Percentiles rank a stretch among this genome's conserved stretches.
Conservation (phyloP, 2,113 vertebrate species). For the Oncorhynchus keta region DNA sequence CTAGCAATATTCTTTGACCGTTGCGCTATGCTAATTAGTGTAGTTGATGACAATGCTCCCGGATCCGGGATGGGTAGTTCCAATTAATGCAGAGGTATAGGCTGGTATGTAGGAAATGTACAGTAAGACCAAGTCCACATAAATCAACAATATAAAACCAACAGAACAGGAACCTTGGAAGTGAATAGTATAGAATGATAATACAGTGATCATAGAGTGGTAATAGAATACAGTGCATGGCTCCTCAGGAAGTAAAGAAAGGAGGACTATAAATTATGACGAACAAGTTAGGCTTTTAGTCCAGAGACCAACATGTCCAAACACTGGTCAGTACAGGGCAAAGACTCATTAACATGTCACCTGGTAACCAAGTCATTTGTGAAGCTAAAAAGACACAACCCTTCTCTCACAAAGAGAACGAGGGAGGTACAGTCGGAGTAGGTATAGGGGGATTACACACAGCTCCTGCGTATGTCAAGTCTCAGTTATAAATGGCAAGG, state of each 20-base stretch:
- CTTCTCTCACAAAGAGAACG: not conserved
- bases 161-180: too few species aligned
- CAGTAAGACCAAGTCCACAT: not conserved
- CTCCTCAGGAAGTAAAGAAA: too few species aligned
- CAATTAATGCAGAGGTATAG: too few species aligned
- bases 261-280: too few species aligned
- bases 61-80: too few species aligned
- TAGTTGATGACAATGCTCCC: too few species aligned
- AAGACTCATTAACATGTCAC: not conserved
- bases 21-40: too few species aligned
- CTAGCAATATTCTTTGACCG: too few species aligned
- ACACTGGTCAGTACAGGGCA: not conserved
- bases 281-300: not conserved
- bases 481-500: constrained; percentile 59
- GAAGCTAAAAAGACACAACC: not conserved
- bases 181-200: too few species aligned
- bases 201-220: too few species aligned
- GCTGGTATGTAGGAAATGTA: too few species aligned
- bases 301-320: not conserved
- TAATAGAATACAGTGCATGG: too few species aligned
- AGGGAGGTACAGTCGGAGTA: constrained; percentile 25
- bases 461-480: constrained; percentile 22
- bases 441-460: constrained; percentile 52
- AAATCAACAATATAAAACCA: not conserved
- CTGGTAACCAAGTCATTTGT: not conserved